phyloP scores from a whole-genome alignment of 2,113 vertebrate species.

The Anseranas semipalmata region DNA sequence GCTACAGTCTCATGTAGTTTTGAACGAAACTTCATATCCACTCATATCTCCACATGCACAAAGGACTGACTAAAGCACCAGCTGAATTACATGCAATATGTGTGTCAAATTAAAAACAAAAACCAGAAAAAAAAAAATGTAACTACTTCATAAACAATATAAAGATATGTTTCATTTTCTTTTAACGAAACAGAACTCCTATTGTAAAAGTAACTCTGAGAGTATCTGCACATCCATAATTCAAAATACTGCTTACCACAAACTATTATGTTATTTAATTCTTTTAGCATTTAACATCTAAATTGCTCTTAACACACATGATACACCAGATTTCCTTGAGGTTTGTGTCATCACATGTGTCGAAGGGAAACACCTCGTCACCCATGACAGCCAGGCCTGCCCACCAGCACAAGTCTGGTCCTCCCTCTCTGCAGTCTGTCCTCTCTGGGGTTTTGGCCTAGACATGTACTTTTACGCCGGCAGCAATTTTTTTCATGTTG shows the following conservation, averaged over 20 bases:
- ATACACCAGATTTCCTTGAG: background rate
- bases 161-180: background rate
- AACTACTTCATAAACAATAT: background rate
- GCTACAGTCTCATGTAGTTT: background rate
- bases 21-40: background rate
- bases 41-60: background rate
- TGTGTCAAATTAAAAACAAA: background rate
- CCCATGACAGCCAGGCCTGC: background rate
- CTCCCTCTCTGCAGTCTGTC: background rate
- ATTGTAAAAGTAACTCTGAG: background rate
- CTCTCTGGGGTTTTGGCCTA: background rate
- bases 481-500: background rate
- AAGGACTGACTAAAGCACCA: constrained; percentile 9
- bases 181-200: background rate
- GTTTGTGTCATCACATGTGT: background rate
- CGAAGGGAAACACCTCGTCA: background rate
- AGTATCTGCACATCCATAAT: background rate
- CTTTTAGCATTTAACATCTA: background rate
- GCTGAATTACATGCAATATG: background rate
- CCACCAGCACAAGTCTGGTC: background rate
- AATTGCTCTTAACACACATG: background rate
- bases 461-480: background rate
- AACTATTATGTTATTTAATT: background rate
- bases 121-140: background rate
- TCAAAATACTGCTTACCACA: background rate